Evolutionary conservation across 2,113 vertebrate genomes (phyloP).

Genomic region (Promerops cafer): DNA sequence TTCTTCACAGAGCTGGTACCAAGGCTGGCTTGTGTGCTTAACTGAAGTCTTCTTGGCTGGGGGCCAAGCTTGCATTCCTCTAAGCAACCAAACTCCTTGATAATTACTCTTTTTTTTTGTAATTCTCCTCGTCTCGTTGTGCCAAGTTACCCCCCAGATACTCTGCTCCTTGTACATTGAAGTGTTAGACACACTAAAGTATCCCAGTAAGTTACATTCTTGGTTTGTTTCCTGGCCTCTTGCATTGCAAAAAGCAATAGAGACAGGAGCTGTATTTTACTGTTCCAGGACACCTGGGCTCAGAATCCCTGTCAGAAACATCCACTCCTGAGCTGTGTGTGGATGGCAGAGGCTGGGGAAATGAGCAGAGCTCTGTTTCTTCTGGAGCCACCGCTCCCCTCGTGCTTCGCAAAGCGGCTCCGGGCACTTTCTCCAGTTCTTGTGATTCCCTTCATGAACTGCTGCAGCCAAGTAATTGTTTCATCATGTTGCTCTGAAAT

Average conservation of each 20-base stretch:
- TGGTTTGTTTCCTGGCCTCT: neutral
- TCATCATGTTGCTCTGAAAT: constrained; percentile 58
- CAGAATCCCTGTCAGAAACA: neutral
- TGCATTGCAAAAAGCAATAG: neutral
- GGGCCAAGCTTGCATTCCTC: neutral
- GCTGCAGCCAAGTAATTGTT: constrained; percentile 66
- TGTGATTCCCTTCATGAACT: constrained; percentile 49
- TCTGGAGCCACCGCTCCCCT: neutral
- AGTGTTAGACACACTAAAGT: fast-evolving
- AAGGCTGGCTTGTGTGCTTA: neutral
- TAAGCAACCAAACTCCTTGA: neutral
- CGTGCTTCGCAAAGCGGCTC: neutral
- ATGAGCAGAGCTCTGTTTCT: neutral
- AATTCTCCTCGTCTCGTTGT: neutral
- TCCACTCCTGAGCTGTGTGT: neutral
- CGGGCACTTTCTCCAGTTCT: constrained; percentile 39
- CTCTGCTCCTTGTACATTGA: neutral
- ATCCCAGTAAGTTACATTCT: neutral
- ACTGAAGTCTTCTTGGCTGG: neutral
- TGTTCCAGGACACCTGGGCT: neutral
- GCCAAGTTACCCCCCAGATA: neutral
- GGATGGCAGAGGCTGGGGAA: neutral
- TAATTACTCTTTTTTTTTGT: neutral
- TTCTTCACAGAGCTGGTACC: neutral
- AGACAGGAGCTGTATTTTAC: neutral